These are phyloP conservation scores for Dryoscopus gambensis DNA, from an alignment of 2,113 vertebrate species.

Conservation along the genomic window DNA sequence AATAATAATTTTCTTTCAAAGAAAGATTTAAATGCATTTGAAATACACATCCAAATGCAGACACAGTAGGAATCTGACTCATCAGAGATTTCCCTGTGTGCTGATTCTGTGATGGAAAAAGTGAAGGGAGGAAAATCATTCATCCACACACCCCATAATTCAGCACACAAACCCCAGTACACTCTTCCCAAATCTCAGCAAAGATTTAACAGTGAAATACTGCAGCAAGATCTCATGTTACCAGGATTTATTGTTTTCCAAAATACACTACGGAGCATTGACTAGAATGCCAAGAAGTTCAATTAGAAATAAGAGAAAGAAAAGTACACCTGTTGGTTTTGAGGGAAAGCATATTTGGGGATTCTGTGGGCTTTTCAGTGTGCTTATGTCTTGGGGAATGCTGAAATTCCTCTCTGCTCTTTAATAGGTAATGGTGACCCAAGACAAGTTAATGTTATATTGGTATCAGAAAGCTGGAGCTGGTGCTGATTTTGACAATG, in stretches of 20 bases:
- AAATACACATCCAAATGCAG: background rate
- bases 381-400: background rate
- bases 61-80: background rate
- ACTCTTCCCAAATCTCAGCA: slow-evolving; percentile 33
- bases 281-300: slow-evolving; percentile 12
- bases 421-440: background rate
- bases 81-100: background rate
- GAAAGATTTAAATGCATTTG: background rate
- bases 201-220: slow-evolving; percentile 33
- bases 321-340: slow-evolving; percentile 5
- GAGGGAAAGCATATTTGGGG: background rate
- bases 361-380: background rate
- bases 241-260: slow-evolving; percentile 50
- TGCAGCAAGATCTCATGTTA: slow-evolving; percentile 22
- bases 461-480: background rate
- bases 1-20: background rate
- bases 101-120: background rate
- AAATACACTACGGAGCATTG: background rate
- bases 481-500: slow-evolving; percentile 5
- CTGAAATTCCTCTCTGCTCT: background rate
- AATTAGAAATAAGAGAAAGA: slow-evolving; percentile 30
- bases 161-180: background rate
- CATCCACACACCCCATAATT: slow-evolving; percentile 24
- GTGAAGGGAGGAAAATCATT: background rate
- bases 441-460: background rate